phyloP scores from a whole-genome alignment of 2,888 invertebrate species.

The Polyploca ridens region DNA sequence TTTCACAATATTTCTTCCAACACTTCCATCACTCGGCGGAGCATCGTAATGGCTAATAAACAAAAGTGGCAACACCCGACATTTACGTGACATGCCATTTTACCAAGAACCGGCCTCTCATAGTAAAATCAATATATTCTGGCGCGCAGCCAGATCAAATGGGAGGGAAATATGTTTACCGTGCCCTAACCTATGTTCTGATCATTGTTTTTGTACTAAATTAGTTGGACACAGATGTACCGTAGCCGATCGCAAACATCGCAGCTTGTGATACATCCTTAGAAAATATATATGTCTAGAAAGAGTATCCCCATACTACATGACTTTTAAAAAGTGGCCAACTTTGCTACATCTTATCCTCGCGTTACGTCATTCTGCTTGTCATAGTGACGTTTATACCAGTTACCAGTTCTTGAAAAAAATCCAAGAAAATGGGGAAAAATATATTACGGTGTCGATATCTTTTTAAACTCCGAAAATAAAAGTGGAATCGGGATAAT shows the following conservation, averaged over 20 bases:
- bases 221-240: constrained; percentile 44
- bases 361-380: too few relatives aligned
- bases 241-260: constrained; percentile 10
- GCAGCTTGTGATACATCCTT: neutral
- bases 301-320: too few relatives aligned
- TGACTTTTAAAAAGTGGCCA: too few relatives aligned
- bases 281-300: too few relatives aligned
- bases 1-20: constrained; percentile 23
- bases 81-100: constrained; percentile 26
- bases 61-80: constrained; percentile 23
- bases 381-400: too few relatives aligned
- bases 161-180: constrained; percentile 59
- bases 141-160: constrained; percentile 48
- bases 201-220: constrained; percentile 60
- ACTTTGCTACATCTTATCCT: too few relatives aligned
- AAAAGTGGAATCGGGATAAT: too few relatives aligned
- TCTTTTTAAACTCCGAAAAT: too few relatives aligned
- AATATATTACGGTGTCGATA: too few relatives aligned
- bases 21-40: constrained; percentile 24
- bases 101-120: constrained; percentile 22
- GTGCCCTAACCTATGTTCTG: constrained; percentile 48
- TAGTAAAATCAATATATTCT: constrained; percentile 57
- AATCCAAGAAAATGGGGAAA: too few relatives aligned
- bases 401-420: too few relatives aligned
- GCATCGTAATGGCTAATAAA: constrained; percentile 26